phyloP scores from a whole-genome alignment of 2,797 vertebrate species.

The Falco novaeseelandiae region DNA sequence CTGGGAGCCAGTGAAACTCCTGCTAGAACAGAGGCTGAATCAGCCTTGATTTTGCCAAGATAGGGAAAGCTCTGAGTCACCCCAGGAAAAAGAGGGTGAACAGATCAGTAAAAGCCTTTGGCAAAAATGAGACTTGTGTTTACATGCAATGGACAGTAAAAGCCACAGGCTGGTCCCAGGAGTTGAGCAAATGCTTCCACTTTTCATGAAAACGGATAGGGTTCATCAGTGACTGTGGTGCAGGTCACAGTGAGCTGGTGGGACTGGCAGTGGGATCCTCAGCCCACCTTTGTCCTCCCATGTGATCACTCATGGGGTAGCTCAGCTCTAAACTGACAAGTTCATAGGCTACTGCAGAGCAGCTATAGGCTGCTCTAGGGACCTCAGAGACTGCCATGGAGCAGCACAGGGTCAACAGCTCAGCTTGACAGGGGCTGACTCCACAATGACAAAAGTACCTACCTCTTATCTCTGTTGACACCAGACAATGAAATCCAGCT shows the following conservation, averaged over 20 bases:
- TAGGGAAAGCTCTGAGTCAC: background rate
- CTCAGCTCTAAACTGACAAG: background rate
- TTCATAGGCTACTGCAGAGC: background rate
- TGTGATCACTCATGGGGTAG: fast-evolving
- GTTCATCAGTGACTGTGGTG: background rate
- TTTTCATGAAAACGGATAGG: fast-evolving
- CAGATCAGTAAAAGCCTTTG: background rate
- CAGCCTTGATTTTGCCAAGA: background rate
- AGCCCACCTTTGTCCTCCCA: background rate
- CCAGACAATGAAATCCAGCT: background rate
- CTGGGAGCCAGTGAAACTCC: background rate
- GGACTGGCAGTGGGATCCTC: background rate
- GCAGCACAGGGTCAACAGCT: background rate
- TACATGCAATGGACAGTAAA: background rate
- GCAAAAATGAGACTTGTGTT: background rate
- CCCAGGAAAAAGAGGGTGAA: background rate
- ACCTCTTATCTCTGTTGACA: background rate
- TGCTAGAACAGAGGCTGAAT: background rate
- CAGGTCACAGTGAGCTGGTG: background rate
- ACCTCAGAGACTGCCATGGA: background rate
- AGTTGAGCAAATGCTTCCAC: background rate
- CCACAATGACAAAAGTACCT: background rate
- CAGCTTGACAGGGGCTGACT: background rate
- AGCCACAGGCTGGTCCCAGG: background rate
- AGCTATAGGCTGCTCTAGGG: background rate